Percentiles rank a stretch among this genome's conserved stretches.
These are phyloP conservation scores for Dipodomys stephensi DNA, from an alignment of 2,113 vertebrate genomes.

Conservation along the genomic window DNA sequence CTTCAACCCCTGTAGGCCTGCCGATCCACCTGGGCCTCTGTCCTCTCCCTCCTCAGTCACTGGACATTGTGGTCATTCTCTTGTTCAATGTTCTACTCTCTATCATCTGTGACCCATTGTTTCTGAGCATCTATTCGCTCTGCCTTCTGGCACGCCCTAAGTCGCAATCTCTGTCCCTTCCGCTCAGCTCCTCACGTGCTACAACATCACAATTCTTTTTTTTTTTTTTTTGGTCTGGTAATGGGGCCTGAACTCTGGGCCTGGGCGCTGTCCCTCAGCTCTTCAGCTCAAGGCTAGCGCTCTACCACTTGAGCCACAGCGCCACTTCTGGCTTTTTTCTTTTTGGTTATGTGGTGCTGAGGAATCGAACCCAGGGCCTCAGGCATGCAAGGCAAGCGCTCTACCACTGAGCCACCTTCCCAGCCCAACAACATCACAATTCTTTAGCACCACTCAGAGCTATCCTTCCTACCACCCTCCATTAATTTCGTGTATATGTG, in stretches of 20 bases:
- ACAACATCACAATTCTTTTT: neutral
- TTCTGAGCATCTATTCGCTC: neutral
- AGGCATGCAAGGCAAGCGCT: too few species aligned
- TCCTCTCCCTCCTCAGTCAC: neutral
- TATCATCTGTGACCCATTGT: neutral
- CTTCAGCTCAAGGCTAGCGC: too few species aligned
- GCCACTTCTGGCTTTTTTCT: too few species aligned
- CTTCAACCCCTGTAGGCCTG: neutral
- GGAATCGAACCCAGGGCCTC: too few species aligned
- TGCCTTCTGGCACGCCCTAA: neutral
- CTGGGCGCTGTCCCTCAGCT: too few species aligned
- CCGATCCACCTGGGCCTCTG: neutral
- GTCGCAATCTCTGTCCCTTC: accelerated
- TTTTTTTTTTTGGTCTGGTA: too few species aligned
- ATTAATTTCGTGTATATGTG: too few species aligned
- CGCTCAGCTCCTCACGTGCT: neutral
- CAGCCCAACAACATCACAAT: neutral
- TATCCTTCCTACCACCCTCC: too few species aligned
- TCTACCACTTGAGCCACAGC: too few species aligned
- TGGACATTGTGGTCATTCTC: neutral
- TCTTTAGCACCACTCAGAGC: neutral
- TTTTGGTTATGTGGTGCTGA: too few species aligned
- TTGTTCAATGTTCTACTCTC: neutral
- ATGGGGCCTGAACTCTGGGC: too few species aligned
- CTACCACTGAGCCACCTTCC: too few species aligned